Conservation (phyloP, 1,140 invertebrate genomes). For the Drosophila takahashii region DNA sequence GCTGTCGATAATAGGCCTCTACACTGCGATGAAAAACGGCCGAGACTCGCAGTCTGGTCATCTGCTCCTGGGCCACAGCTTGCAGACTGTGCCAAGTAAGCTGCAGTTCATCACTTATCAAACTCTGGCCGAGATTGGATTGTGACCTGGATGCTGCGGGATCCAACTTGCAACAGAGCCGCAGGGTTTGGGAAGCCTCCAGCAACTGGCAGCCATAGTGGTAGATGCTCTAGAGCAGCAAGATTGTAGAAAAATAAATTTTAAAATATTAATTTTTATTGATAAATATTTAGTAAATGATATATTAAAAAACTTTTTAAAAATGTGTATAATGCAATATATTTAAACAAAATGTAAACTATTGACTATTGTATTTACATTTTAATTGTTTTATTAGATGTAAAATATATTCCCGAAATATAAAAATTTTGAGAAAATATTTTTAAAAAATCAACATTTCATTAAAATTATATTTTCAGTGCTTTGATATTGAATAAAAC, state of each 20-base stretch:
- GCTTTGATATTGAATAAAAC: not conserved
- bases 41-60: slow-evolving; percentile 90
- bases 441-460: too few species aligned
- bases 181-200: slow-evolving; percentile 90
- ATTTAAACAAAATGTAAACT: too few species aligned
- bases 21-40: slow-evolving; percentile 91
- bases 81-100: slow-evolving; percentile 90
- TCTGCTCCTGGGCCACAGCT: slow-evolving; percentile 90
- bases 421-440: too few species aligned
- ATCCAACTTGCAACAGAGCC: slow-evolving; percentile 89
- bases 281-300: too few species aligned
- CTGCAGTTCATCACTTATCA: slow-evolving; percentile 85
- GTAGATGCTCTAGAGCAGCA: slow-evolving; percentile 87
- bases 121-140: slow-evolving; percentile 61
- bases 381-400: too few species aligned
- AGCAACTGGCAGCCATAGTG: slow-evolving; percentile 92
- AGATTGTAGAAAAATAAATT: not conserved
- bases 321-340: too few species aligned
- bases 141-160: not conserved
- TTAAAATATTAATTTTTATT: too few species aligned
- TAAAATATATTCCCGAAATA: too few species aligned
- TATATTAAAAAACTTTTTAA: too few species aligned
- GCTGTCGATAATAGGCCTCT: slow-evolving; percentile 88
- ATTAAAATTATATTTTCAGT: not conserved
- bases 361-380: too few species aligned